Conservation (phyloP, 1,140 invertebrate species). For the Drosophila micromelanica region DNA sequence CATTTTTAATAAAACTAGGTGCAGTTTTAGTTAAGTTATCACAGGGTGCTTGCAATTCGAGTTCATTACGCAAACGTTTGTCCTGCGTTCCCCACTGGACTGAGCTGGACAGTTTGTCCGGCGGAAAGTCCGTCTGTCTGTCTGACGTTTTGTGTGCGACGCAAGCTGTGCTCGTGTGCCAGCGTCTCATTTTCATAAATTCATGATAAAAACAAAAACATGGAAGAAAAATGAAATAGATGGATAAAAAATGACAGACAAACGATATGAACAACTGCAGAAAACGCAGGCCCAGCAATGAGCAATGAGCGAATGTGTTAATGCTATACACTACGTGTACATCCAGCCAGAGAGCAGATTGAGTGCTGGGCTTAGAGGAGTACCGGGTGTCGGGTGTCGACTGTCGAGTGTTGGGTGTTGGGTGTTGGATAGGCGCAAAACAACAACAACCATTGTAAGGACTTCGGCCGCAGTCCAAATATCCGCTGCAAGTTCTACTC, state of each 20-base stretch:
- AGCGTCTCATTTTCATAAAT: conserved; percentile 77
- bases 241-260: conserved; percentile 51
- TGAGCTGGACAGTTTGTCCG: conserved; percentile 28
- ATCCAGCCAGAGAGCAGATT: conserved; percentile 28
- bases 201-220: conserved; percentile 48
- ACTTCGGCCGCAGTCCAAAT: conserved; percentile 40
- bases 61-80: not conserved
- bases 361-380: not conserved
- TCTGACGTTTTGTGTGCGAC: conserved; percentile 51
- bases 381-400: not conserved
- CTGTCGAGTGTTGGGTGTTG: conserved; percentile 10
- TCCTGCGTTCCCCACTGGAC: not conserved
- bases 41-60: conserved; percentile 1
- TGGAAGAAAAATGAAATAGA: conserved; percentile 31
- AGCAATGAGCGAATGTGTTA: conserved; percentile 76
- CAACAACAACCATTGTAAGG: conserved; percentile 44
- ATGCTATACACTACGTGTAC: conserved; percentile 65
- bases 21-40: not conserved
- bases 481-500: conserved; percentile 42
- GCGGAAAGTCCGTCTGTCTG: conserved; percentile 34
- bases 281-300: conserved; percentile 59
- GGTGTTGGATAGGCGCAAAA: conserved; percentile 24
- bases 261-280: conserved; percentile 73
- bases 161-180: conserved; percentile 52
- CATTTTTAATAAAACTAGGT: no score